These are phyloP conservation scores for Hypotaenidia okinawae DNA, from an alignment of 2,797 vertebrate species.

Conservation along the genomic window DNA sequence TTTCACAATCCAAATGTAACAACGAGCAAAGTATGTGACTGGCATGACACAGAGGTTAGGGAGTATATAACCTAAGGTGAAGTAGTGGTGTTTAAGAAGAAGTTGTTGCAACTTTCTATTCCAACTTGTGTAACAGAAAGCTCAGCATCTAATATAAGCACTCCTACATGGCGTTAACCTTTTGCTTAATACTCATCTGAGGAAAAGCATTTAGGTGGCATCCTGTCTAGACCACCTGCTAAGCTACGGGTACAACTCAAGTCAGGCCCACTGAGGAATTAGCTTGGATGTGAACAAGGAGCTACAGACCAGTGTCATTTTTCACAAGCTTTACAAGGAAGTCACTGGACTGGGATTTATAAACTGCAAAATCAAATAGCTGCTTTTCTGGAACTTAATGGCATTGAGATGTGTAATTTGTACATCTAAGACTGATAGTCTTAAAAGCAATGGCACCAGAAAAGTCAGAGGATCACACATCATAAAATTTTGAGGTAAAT, in stretches of 20 bases:
- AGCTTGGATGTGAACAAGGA: background rate
- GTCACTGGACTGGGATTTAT: background rate
- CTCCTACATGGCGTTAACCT: background rate
- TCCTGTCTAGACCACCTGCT: background rate
- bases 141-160: background rate
- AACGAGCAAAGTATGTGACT: background rate
- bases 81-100: background rate
- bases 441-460: background rate
- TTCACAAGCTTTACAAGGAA: background rate
- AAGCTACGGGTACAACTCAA: background rate
- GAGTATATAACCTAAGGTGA: background rate
- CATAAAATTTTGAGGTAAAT: background rate
- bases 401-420: background rate
- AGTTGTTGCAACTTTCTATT: background rate
- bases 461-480: background rate
- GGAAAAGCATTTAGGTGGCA: background rate
- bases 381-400: background rate
- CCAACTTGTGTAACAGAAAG: background rate
- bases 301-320: background rate
- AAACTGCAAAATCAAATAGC: background rate
- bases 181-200: background rate
- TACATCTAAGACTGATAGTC: background rate
- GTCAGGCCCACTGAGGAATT: background rate
- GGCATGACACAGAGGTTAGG: background rate
- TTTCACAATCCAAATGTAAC: background rate